phyloP scores from a whole-genome alignment of 2,888 invertebrate genomes.

The Chymomyza fuscimana region DNA sequence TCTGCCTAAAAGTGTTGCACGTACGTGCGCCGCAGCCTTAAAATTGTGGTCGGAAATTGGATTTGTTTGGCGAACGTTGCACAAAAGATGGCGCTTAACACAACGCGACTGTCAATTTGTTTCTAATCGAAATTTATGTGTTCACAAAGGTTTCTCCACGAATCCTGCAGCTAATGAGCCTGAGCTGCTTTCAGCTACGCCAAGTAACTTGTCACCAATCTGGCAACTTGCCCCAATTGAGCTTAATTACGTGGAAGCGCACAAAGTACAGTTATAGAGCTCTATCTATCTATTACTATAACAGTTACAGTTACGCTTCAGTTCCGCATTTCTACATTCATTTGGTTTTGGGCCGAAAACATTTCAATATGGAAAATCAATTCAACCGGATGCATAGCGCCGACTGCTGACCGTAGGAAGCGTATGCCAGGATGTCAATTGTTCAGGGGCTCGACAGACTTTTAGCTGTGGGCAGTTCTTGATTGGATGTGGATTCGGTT shows the following conservation, averaged over 20 bases:
- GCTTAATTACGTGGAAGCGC: slow-evolving; percentile 68
- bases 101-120: slow-evolving; percentile 59
- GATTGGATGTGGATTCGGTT: slow-evolving; percentile 20
- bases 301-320: slow-evolving; percentile 32
- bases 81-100: slow-evolving; percentile 40
- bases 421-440: slow-evolving; percentile 63
- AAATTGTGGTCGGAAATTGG: slow-evolving; percentile 65
- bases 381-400: slow-evolving; percentile 69
- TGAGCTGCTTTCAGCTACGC: slow-evolving; percentile 27
- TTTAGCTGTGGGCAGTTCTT: slow-evolving; percentile 1
- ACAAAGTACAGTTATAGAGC: slow-evolving; percentile 28
- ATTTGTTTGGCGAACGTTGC: slow-evolving; percentile 51
- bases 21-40: slow-evolving; percentile 64
- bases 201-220: slow-evolving; percentile 18
- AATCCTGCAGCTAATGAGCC: slow-evolving; percentile 54
- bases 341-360: background rate
- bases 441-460: slow-evolving; percentile 23
- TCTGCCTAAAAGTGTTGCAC: slow-evolving; percentile 61
- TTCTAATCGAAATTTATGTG: slow-evolving; percentile 63
- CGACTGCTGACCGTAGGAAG: slow-evolving; percentile 51
- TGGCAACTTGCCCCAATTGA: slow-evolving; percentile 68
- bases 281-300: background rate
- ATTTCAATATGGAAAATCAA: slow-evolving; percentile 54
- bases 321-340: background rate
- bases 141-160: slow-evolving; percentile 2